phyloP scores from a whole-genome alignment of 2,888 invertebrate genomes.

The Sminthurides aquaticus region DNA sequence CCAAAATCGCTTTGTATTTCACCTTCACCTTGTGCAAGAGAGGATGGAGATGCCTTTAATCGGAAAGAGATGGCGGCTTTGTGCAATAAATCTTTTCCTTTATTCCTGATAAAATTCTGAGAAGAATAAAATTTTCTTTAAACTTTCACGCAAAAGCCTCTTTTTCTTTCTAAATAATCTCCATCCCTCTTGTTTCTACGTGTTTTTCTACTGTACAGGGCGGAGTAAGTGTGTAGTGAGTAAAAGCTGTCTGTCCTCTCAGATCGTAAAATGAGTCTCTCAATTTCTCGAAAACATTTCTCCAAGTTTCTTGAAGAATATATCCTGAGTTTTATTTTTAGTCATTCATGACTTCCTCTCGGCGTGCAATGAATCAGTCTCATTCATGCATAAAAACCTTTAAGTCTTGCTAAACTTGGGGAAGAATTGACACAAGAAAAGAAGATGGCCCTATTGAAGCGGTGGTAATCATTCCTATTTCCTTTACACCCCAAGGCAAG shows the following conservation, averaged over 20 bases:
- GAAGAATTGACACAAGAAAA: neutral
- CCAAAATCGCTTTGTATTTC: too few species aligned
- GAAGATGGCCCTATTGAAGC: neutral
- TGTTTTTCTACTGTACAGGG: too few species aligned
- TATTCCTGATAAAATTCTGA: neutral
- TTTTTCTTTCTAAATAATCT: too few species aligned
- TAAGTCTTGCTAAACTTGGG: neutral
- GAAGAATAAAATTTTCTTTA: neutral
- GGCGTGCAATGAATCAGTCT: neutral
- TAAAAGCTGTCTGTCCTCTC: neutral
- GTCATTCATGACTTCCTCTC: neutral
- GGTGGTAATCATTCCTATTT: neutral
- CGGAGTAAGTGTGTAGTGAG: too few species aligned
- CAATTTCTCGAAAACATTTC: neutral
- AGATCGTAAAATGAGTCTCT: neutral
- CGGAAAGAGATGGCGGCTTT: neutral
- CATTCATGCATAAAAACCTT: neutral
- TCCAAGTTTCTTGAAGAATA: neutral
- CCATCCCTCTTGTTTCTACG: neutral
- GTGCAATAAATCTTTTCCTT: neutral
- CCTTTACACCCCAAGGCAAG: neutral
- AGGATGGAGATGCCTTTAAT: neutral
- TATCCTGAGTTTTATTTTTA: neutral
- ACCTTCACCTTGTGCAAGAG: too few species aligned
- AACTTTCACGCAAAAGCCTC: neutral